phyloP scores from a whole-genome alignment of 2,888 invertebrate genomes.

The Empis stercorea region DNA sequence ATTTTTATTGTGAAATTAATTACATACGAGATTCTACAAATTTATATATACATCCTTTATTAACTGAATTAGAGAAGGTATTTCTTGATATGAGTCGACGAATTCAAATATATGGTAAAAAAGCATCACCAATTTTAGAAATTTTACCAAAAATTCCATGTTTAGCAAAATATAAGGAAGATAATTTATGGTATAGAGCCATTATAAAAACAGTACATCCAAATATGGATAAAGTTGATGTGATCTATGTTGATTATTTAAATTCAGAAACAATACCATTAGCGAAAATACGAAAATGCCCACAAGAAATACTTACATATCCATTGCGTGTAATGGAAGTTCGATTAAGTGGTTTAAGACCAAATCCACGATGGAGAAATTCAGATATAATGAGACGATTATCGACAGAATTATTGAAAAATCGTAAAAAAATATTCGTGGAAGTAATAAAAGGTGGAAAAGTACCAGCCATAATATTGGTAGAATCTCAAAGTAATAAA shows the following conservation, averaged over 20 bases:
- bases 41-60: conserved; percentile 24
- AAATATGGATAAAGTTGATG: conserved; percentile 38
- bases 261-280: conserved; percentile 44
- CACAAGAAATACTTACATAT: conserved; percentile 38
- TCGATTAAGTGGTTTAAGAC: conserved; percentile 34
- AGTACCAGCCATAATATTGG: conserved; percentile 7
- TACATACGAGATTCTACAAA: conserved; percentile 22
- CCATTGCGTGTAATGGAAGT: conserved; percentile 43
- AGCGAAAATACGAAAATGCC: conserved; percentile 39
- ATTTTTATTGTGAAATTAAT: conserved; percentile 24
- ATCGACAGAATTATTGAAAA: conserved; percentile 16
- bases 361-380: conserved; percentile 30
- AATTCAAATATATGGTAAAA: conserved; percentile 37
- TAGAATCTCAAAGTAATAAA: conserved; percentile 6
- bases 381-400: conserved; percentile 27
- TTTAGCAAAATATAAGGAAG: conserved; percentile 45
- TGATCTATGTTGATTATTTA: conserved; percentile 65
- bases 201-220: conserved; percentile 42
- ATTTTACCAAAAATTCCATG: conserved; percentile 39
- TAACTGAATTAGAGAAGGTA: conserved; percentile 31
- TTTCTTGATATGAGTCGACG: conserved; percentile 40
- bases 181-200: conserved; percentile 61
- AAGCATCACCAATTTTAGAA: conserved; percentile 37
- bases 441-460: conserved; percentile 15
- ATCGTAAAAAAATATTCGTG: conserved; percentile 17